These are phyloP conservation scores for Temnopleurus reevesii DNA, from an alignment of 53 echinoderm and acorn worm species.

Conservation along the genomic window DNA sequence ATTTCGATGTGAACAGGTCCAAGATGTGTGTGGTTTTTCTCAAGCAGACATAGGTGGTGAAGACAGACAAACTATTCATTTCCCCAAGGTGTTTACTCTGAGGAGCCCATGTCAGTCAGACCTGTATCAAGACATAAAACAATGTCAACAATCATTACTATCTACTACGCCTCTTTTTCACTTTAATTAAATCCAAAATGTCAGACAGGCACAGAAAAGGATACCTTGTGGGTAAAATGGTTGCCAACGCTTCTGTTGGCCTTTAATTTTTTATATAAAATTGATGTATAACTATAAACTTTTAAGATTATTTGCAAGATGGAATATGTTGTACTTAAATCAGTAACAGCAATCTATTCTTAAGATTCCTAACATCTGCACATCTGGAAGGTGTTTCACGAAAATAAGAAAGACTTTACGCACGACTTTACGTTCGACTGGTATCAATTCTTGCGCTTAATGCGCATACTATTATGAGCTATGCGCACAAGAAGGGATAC, in stretches of 20 bases:
- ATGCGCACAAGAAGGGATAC: too few species aligned
- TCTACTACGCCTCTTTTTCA: background rate
- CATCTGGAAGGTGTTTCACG: too few species aligned
- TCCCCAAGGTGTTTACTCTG: conserved; percentile 27
- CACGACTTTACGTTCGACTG: too few species aligned
- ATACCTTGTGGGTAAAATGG: background rate
- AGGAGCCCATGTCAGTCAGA: conserved; percentile 41
- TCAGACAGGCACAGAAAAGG: background rate
- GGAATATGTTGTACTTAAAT: too few species aligned
- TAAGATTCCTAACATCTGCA: too few species aligned
- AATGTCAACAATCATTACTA: conserved; percentile 37
- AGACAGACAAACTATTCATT: conserved; percentile 43
- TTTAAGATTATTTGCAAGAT: too few species aligned
- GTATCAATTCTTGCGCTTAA: too few species aligned
- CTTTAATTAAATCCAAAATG: background rate
- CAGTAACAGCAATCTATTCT: too few species aligned
- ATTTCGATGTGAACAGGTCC: background rate
- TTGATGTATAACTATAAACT: too few species aligned
- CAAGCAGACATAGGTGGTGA: background rate
- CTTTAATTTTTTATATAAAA: background rate
- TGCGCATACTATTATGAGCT: too few species aligned
- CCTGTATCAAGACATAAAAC: conserved; percentile 45
- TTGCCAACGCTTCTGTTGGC: background rate
- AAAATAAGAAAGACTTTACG: too few species aligned
- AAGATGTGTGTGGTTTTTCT: background rate